A percentile compares a stretch with the other conserved stretches of the same genome.
Evolutionary conservation across 2,797 vertebrate species (phyloP).

Genomic region (Perdix hodgsoniae): DNA sequence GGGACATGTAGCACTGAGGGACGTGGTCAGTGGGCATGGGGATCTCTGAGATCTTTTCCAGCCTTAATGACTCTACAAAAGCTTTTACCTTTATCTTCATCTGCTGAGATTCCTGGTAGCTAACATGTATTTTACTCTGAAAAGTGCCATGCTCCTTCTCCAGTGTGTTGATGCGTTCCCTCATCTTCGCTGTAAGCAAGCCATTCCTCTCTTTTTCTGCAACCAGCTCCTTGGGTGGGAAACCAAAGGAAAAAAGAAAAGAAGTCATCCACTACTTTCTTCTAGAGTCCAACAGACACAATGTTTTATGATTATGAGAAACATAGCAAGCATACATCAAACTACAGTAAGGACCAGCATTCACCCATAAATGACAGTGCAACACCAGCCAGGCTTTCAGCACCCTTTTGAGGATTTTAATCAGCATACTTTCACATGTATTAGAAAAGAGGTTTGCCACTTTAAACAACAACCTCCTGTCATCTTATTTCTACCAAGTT

Average conservation of each 20-base stretch:
- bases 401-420: background rate
- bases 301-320: background rate
- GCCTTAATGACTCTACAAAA: background rate
- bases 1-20: too few relatives aligned
- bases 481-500: background rate
- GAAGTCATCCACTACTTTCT: background rate
- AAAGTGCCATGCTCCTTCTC: slow-evolving; percentile 92
- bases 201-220: slow-evolving; percentile 92
- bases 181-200: slow-evolving; percentile 88
- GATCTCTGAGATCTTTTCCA: too few relatives aligned
- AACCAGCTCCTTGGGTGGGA: slow-evolving; percentile 87
- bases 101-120: slow-evolving; percentile 91
- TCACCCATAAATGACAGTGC: accelerated
- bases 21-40: too few relatives aligned
- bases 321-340: accelerated
- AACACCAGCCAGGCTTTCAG: background rate
- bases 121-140: slow-evolving; percentile 93
- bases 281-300: background rate
- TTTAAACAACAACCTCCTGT: background rate
- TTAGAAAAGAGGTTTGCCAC: background rate
- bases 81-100: slow-evolving; percentile 92
- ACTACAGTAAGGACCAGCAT: background rate
- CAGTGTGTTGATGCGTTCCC: slow-evolving; percentile 89
- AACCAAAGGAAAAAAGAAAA: background rate
- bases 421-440: background rate